Conservation (phyloP, 2,888 invertebrate genomes). For the Ophion slaviceki region DNA sequence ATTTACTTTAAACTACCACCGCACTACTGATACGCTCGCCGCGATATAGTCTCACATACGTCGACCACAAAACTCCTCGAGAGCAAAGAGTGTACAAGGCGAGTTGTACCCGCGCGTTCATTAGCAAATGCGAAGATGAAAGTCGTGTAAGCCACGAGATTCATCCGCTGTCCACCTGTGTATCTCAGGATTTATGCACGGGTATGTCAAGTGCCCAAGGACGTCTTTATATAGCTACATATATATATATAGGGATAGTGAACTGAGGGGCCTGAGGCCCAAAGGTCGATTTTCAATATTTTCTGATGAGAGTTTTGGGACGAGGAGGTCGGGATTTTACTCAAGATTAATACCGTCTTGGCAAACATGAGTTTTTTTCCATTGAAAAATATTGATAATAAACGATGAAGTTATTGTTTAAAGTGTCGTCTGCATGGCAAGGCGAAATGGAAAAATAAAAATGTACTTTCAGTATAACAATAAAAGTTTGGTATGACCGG, state of each 20-base stretch:
- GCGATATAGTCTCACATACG: slow-evolving; percentile 2
- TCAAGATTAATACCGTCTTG: too few relatives aligned
- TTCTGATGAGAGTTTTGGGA: too few relatives aligned
- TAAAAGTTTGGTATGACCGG: too few relatives aligned
- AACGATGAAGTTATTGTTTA: too few relatives aligned
- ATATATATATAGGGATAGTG: neutral
- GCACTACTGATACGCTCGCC: slow-evolving; percentile 6
- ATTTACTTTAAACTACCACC: slow-evolving; percentile 45
- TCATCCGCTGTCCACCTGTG: slow-evolving; percentile 38
- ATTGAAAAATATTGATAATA: too few relatives aligned
- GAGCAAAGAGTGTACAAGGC: slow-evolving; percentile 26
- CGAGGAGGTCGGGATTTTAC: too few relatives aligned
- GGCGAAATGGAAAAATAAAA: too few relatives aligned
- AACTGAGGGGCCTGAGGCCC: too few relatives aligned
- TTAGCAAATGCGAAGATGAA: slow-evolving; percentile 48
- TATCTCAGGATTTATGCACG: slow-evolving; percentile 7
- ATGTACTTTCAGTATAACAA: too few relatives aligned
- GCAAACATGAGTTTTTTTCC: too few relatives aligned
- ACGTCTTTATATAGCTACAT: neutral
- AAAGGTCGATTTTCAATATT: too few relatives aligned
- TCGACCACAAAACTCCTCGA: slow-evolving; percentile 26
- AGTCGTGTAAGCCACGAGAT: slow-evolving; percentile 44
- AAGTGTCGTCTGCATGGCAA: too few relatives aligned
- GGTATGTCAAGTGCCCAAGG: neutral
- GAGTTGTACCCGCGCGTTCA: slow-evolving; percentile 43